Percentiles rank a stretch among this genome's conserved stretches.
Conservation (phyloP, 2,113 vertebrate species). For the Crotalus helleri region DNA sequence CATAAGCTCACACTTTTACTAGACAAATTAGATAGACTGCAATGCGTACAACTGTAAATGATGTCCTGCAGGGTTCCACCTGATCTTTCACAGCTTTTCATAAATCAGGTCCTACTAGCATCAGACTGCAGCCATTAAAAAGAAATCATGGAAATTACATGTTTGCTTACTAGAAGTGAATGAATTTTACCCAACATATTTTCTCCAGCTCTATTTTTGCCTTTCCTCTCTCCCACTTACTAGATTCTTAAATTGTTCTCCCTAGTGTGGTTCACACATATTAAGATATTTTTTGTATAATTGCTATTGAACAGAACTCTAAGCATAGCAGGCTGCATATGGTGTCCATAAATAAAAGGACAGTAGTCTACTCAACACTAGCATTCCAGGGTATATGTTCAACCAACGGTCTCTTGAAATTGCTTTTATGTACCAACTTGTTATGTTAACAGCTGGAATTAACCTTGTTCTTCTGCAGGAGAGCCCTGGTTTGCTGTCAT, state of each 20-base stretch:
- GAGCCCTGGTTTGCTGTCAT: conserved; percentile 13
- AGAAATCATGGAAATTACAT: conserved; percentile 97
- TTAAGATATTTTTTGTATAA: neutral
- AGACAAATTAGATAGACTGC: conserved; percentile 92
- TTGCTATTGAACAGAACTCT: neutral
- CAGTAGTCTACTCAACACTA: conserved; percentile 27
- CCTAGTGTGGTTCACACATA: neutral
- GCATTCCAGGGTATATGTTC: conserved; percentile 27
- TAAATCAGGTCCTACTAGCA: conserved; percentile 87
- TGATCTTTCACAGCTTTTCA: conserved; percentile 82
- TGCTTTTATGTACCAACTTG: conserved; percentile 28
- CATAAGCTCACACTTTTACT: conserved; percentile 84
- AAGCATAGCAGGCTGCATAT: neutral
- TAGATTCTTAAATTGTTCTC: conserved; percentile 21
- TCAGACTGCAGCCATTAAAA: conserved; percentile 90
- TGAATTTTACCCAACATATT: conserved; percentile 43
- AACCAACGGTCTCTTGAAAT: conserved; percentile 29
- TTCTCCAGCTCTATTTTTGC: conserved; percentile 46
- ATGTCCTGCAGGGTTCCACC: conserved; percentile 81
- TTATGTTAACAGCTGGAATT: conserved; percentile 48
- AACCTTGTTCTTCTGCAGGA: conserved; percentile 38
- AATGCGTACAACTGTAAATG: conserved; percentile 85
- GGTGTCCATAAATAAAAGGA: conserved; percentile 30
- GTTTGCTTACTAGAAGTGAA: conserved; percentile 86
- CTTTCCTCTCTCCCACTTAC: neutral